A percentile compares a stretch with the other conserved stretches of the same genome.
Conservation (phyloP, 2,797 vertebrate genomes). For the Clarias platycephalus region DNA sequence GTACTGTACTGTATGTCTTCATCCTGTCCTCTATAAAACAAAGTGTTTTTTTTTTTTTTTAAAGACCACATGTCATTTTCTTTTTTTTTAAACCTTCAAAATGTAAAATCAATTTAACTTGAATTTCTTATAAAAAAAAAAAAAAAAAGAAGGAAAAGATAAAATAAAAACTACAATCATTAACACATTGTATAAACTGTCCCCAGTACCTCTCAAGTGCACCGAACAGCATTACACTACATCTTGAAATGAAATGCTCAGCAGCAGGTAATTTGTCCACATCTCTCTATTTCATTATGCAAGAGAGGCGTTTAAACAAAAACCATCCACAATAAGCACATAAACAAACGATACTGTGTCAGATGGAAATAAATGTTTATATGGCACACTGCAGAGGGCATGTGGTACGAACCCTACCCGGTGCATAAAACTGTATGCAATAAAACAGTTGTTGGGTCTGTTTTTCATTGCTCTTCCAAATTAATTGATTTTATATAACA, state of each 20-base stretch:
- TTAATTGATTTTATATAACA: background rate
- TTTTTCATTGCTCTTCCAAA: background rate
- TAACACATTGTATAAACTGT: background rate
- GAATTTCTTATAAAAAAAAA: background rate
- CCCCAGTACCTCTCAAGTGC: background rate
- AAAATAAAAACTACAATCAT: background rate
- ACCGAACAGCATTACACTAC: background rate
- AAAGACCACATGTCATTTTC: background rate
- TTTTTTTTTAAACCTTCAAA: background rate
- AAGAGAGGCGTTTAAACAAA: constrained; percentile 62
- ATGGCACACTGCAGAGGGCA: constrained; percentile 55
- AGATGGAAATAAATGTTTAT: constrained; percentile 60
- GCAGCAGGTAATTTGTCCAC: constrained; percentile 61
- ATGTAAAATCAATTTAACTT: background rate
- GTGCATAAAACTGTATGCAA: constrained; percentile 44
- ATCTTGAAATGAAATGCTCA: constrained; percentile 51
- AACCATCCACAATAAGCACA: constrained; percentile 52
- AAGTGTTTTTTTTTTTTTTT: background rate
- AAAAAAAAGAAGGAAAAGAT: too few species aligned
- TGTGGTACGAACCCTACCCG: constrained; percentile 66
- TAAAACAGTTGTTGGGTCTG: background rate
- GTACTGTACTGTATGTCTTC: background rate
- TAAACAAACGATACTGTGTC: constrained; percentile 65
- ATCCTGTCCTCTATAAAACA: background rate
- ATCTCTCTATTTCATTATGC: constrained; percentile 56